A percentile compares a stretch with the other conserved stretches of the same genome.
Evolutionary conservation across 2,797 vertebrate species (phyloP).

Genomic region (Calcarius lapponicus): DNA sequence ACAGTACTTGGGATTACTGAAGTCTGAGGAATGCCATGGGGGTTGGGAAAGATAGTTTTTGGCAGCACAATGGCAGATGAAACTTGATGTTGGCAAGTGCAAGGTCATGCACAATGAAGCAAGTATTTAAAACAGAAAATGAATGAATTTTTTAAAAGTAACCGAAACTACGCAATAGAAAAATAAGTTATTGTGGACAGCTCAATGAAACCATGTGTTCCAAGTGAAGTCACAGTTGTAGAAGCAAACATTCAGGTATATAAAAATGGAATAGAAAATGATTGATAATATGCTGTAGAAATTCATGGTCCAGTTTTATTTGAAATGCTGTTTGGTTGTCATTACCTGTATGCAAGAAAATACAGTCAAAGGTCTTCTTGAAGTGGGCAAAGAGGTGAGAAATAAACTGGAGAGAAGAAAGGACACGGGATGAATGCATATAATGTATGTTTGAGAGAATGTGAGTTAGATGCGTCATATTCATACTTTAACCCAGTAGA

Average conservation of each 20-base stretch:
- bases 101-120: neutral
- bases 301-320: neutral
- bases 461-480: slow-evolving; percentile 37
- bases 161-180: neutral
- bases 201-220: slow-evolving; percentile 61
- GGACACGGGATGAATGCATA: neutral
- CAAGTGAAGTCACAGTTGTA: slow-evolving; percentile 23
- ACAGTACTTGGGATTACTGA: neutral
- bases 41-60: neutral
- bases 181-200: slow-evolving; percentile 67
- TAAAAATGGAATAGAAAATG: slow-evolving; percentile 12
- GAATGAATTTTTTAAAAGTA: neutral
- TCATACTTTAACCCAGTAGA: neutral
- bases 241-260: neutral
- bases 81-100: neutral
- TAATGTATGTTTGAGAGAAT: neutral
- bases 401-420: neutral
- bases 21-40: neutral
- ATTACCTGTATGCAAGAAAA: neutral
- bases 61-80: slow-evolving; percentile 9
- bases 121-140: neutral
- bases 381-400: neutral
- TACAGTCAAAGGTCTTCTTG: neutral
- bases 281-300: neutral
- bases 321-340: slow-evolving; percentile 24